Conservation (phyloP, 2,797 vertebrate species). For the Sciurus vulgaris region DNA sequence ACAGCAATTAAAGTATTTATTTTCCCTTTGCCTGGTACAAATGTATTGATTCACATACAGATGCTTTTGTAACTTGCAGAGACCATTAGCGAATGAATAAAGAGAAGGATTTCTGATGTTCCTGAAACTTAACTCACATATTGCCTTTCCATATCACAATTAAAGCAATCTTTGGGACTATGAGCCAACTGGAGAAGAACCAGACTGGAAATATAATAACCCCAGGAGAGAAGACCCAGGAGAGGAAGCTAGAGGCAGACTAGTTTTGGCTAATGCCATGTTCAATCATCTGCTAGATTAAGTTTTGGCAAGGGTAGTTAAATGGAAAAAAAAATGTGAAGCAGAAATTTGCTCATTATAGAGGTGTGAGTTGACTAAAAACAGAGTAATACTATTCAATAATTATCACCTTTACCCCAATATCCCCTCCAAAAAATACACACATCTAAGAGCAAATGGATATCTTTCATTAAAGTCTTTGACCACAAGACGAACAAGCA, state of each 20-base stretch:
- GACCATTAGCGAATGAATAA: background rate
- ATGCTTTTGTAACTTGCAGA: background rate
- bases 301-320: constrained; percentile 68
- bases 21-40: background rate
- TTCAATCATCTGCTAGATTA: constrained; percentile 73
- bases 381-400: constrained; percentile 42
- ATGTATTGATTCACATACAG: background rate
- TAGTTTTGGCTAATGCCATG: constrained; percentile 28
- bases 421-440: background rate
- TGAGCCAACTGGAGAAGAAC: constrained; percentile 59
- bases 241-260: constrained; percentile 68
- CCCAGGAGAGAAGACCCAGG: constrained; percentile 43
- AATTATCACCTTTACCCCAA: background rate
- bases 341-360: constrained; percentile 66
- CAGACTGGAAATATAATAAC: constrained; percentile 73
- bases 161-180: constrained; percentile 10
- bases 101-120: constrained; percentile 40
- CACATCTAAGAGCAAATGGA: background rate
- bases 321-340: constrained; percentile 37
- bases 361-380: constrained; percentile 65
- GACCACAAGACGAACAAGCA: constrained; percentile 21
- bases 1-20: background rate
- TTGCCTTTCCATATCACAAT: constrained; percentile 20
- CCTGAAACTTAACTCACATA: constrained; percentile 40
- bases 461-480: constrained; percentile 42